These are phyloP conservation scores for Paraescarpia echinospica DNA, from an alignment of 1,140 invertebrate genomes.

Conservation along the genomic window DNA sequence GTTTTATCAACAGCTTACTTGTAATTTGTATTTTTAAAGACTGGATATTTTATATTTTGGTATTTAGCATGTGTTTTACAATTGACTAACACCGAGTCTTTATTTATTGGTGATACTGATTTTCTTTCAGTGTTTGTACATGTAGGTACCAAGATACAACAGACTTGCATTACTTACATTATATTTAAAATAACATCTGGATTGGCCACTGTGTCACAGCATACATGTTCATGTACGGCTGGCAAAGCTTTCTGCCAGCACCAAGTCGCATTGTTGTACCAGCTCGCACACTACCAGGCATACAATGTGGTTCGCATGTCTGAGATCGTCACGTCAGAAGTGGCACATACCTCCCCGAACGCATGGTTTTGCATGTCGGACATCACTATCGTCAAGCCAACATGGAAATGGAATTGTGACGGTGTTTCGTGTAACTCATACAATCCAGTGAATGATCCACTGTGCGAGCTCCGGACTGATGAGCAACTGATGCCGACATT, in stretches of 20 bases:
- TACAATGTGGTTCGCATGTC: neutral
- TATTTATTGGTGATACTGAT: constrained; percentile 7
- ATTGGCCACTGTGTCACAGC: neutral
- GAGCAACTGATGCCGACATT: constrained; percentile 9
- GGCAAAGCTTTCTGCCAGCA: constrained; percentile 11
- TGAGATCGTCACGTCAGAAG: neutral
- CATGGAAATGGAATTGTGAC: neutral
- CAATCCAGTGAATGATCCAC: neutral
- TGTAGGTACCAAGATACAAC: neutral
- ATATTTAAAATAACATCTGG: neutral
- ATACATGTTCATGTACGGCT: neutral
- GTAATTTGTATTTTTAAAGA: neutral
- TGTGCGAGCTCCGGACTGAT: neutral
- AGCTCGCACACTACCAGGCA: neutral
- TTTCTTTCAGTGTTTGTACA: constrained; percentile 6
- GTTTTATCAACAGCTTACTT: neutral
- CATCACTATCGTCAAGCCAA: constrained; percentile 8
- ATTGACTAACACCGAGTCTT: too few species aligned
- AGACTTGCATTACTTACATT: neutral
- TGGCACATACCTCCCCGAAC: constrained; percentile 10
- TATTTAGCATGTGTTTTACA: neutral
- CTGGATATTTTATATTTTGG: neutral
- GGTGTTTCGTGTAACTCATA: constrained; percentile 5
- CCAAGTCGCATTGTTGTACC: neutral
- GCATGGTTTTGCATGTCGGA: constrained; percentile 12